phyloP scores from a whole-genome alignment of 2,113 vertebrate genomes.

The Nothoprocta pentlandii region DNA sequence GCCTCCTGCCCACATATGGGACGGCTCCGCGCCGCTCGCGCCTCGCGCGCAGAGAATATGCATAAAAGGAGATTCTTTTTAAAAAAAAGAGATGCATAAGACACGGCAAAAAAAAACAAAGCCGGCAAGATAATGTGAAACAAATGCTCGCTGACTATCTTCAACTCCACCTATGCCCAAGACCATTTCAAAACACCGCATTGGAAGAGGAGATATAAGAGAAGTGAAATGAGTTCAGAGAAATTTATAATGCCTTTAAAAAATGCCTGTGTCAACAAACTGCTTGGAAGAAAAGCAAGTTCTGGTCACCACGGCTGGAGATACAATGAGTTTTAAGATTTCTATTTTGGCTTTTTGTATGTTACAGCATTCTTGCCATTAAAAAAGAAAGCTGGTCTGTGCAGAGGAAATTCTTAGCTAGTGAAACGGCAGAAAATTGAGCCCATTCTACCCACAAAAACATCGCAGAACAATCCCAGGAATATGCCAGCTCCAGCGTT shows the following conservation, averaged over 20 bases:
- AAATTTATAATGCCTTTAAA: not conserved
- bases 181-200: not conserved
- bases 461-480: not conserved
- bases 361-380: constrained; percentile 23
- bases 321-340: not conserved
- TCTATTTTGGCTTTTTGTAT: not conserved
- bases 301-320: not conserved
- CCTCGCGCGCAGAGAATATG: not conserved
- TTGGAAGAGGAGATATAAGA: not conserved
- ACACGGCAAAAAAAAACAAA: not conserved
- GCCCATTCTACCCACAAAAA: constrained; percentile 38
- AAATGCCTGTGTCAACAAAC: not conserved
- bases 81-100: not conserved
- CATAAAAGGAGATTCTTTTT: constrained; percentile 29
- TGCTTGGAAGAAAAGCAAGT: not conserved
- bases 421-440: constrained; percentile 46
- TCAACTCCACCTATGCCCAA: not conserved
- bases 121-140: not conserved
- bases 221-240: not conserved
- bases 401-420: constrained; percentile 64
- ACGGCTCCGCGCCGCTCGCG: not conserved
- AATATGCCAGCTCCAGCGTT: not conserved
- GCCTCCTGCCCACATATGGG: constrained; percentile 31
- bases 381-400: not conserved
- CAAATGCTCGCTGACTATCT: not conserved